Evolutionary conservation across 2,113 vertebrate species (phyloP).

Genomic region (Pristiophorus japonicus): DNA sequence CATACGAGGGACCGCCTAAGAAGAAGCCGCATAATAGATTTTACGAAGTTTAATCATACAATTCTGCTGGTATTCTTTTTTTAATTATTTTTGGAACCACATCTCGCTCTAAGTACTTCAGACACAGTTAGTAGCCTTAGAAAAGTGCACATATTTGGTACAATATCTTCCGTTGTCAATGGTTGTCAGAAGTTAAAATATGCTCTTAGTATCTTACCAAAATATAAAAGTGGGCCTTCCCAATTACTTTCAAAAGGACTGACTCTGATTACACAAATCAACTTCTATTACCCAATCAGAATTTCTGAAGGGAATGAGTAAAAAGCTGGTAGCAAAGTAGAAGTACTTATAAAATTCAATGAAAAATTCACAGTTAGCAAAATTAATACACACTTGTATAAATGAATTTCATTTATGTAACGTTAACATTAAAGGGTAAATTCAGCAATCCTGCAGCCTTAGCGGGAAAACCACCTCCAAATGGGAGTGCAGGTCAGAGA

Average conservation of each 20-base stretch:
- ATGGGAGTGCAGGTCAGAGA: neutral
- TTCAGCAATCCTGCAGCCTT: neutral
- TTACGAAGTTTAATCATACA: neutral
- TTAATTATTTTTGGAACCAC: constrained; percentile 8
- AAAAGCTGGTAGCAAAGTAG: constrained; percentile 28
- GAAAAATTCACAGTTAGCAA: constrained; percentile 75
- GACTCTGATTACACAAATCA: constrained; percentile 18
- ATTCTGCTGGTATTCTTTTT: neutral
- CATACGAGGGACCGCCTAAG: no score
- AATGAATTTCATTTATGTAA: constrained; percentile 42
- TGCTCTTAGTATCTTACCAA: neutral
- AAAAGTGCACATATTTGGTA: neutral
- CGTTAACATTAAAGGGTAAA: constrained; percentile 42
- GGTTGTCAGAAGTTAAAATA: neutral
- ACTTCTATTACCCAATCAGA: neutral
- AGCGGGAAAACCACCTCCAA: neutral
- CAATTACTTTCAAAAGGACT: neutral
- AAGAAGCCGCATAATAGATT: neutral
- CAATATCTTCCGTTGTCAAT: neutral
- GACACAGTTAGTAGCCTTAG: neutral
- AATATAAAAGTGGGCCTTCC: neutral
- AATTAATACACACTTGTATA: constrained; percentile 52
- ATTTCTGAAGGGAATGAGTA: constrained; percentile 10
- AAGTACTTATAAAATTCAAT: neutral
- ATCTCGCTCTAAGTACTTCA: neutral